Base-by-base conservation (phyloP, 2,113 vertebrate species). In the Accipiter cooperii region DNA sequence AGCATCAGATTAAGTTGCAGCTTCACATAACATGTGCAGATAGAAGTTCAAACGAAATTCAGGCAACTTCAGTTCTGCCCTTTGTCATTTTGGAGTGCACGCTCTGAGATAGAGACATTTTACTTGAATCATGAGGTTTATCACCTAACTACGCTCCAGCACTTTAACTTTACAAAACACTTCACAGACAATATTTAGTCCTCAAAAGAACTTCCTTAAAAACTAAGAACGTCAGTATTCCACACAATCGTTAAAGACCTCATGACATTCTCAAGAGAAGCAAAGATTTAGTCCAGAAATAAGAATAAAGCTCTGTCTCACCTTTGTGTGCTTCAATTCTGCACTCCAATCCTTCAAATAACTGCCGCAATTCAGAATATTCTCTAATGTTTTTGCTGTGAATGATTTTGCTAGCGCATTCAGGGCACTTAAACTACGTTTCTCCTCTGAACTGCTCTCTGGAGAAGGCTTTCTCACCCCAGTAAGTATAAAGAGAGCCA, bases 381-480 rank as follows among this genome's bases (percentile, higher is more conserved):
- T 95, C 60, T 89, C 75, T 83, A 58, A 89, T 36, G 68, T 63
- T 87, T 92, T 95, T 55, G 13, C 57, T 79, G 54, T 76, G 76
- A 88, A 93, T 91, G 33, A 89, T 93, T 96, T 94, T 55, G 29
- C 57, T 69, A 34, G 21, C 6, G 3, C 38, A 68, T 63, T 91
- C 93, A 84, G 69, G 80, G 90, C 87, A 93, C 90, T 97, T 96
- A 93, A 93, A 89, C 49, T n/a, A 28, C 10, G 3, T 57, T 91
- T 91, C 82, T 93, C 46, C 49, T 96, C 66, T 60, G 16, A 96
- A 94, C 63, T 80, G 87, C 46, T 95, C 96, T 96, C 96, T 66
- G 84, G 95, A 96, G 96, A 89, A 94, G 63, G 49, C 65, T 94
- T 95, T 93, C 84, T 96, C 63, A 93, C 91, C 63, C 78, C 49